A percentile compares a stretch with the other conserved stretches of the same genome.
phyloP scores from a whole-genome alignment of 2,113 vertebrate species.

The Rhabdornis inornatus region DNA sequence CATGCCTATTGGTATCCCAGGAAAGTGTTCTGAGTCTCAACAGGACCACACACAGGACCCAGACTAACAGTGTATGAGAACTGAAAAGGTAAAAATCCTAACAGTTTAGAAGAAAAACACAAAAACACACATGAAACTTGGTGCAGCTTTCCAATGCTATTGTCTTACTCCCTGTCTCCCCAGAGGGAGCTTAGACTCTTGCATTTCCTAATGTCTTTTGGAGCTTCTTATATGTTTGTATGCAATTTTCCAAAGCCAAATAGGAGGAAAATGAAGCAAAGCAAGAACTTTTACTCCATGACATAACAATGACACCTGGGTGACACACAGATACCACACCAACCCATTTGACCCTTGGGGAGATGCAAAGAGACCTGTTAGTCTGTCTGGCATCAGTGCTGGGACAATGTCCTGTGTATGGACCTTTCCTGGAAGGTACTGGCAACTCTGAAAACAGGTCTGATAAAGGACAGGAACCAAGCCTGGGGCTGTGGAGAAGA shows the following conservation, averaged over 20 bases:
- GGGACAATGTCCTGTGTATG: neutral
- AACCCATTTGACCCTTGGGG: neutral
- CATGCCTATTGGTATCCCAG: neutral
- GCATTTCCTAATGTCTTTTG: neutral
- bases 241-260: neutral
- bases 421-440: neutral
- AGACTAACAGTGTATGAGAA: neutral
- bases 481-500: neutral
- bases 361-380: neutral
- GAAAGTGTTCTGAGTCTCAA: neutral
- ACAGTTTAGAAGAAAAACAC: neutral
- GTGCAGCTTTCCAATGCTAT: neutral
- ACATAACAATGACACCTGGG: neutral
- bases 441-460: accelerated
- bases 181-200: neutral
- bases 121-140: neutral
- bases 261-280: neutral
- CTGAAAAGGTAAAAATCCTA: neutral
- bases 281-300: neutral
- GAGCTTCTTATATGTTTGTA: neutral
- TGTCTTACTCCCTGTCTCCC: neutral
- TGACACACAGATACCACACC: neutral
- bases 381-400: no score
- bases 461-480: neutral
- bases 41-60: neutral